Evolutionary conservation across 2,113 vertebrate genomes (phyloP).

Genomic region (Oreotrochilus melanogaster): DNA sequence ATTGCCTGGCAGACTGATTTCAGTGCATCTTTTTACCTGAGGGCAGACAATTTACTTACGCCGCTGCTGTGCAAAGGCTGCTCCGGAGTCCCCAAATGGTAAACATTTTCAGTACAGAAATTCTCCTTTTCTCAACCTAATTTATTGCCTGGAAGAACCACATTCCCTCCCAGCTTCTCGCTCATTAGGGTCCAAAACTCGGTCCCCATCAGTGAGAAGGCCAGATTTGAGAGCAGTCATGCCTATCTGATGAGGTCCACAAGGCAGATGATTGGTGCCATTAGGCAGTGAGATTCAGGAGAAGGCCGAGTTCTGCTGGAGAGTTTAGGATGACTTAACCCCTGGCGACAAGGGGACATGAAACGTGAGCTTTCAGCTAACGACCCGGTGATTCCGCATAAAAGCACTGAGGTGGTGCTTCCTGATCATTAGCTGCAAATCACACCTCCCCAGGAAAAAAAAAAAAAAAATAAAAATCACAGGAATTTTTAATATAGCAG

Average conservation of each 20-base stretch:
- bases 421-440: background rate
- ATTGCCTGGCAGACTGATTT: background rate
- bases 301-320: slow-evolving; percentile 8
- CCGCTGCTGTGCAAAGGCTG: background rate
- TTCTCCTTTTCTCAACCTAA: slow-evolving; percentile 27
- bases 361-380: background rate
- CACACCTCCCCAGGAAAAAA: background rate
- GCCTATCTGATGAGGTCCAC: background rate
- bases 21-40: background rate
- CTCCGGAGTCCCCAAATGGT: background rate
- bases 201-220: accelerated
- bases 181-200: slow-evolving; percentile 14
- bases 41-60: background rate
- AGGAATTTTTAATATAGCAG: background rate
- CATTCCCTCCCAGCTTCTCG: background rate
- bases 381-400: accelerated
- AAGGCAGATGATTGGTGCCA: background rate
- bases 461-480: background rate
- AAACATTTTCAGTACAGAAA: background rate
- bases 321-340: slow-evolving; percentile 23
- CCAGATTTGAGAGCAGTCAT: slow-evolving; percentile 40
- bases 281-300: background rate
- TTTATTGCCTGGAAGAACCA: background rate
- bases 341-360: background rate
- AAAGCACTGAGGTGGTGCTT: background rate